Conservation (phyloP, 2,797 vertebrate species). For the Platalea minor region DNA sequence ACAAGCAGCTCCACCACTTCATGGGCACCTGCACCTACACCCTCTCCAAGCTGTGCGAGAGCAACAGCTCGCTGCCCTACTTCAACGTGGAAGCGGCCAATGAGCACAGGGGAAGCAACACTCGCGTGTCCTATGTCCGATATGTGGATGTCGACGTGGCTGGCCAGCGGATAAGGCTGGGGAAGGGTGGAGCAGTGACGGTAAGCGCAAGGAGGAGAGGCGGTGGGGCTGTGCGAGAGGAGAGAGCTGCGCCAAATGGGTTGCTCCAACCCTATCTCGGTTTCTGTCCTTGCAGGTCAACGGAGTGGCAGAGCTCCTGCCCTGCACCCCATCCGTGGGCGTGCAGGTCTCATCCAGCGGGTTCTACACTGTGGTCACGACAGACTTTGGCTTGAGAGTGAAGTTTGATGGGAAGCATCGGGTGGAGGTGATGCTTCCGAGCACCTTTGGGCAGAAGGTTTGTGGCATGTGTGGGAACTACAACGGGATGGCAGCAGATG, state of each 20-base stretch:
- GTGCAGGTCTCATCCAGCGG: slow-evolving; percentile 28
- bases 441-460: slow-evolving; percentile 44
- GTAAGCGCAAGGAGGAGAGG: neutral
- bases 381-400: slow-evolving; percentile 68
- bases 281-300: slow-evolving; percentile 1
- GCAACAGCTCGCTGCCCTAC: neutral
- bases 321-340: neutral
- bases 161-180: slow-evolving; percentile 53
- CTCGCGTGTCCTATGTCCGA: neutral
- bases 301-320: slow-evolving; percentile 12
- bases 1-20: slow-evolving; percentile 60
- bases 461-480: slow-evolving; percentile 71
- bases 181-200: slow-evolving; percentile 37
- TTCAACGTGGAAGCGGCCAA: slow-evolving; percentile 58
- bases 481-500: slow-evolving; percentile 59
- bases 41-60: slow-evolving; percentile 36
- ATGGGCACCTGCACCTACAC: slow-evolving; percentile 63
- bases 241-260: neutral
- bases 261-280: neutral
- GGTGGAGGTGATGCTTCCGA: slow-evolving; percentile 54
- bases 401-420: slow-evolving; percentile 66
- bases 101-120: slow-evolving; percentile 30
- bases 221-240: neutral
- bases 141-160: neutral
- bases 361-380: slow-evolving; percentile 46